phyloP scores from a whole-genome alignment of 2,888 invertebrate genomes.

The Orthosia gothica region DNA sequence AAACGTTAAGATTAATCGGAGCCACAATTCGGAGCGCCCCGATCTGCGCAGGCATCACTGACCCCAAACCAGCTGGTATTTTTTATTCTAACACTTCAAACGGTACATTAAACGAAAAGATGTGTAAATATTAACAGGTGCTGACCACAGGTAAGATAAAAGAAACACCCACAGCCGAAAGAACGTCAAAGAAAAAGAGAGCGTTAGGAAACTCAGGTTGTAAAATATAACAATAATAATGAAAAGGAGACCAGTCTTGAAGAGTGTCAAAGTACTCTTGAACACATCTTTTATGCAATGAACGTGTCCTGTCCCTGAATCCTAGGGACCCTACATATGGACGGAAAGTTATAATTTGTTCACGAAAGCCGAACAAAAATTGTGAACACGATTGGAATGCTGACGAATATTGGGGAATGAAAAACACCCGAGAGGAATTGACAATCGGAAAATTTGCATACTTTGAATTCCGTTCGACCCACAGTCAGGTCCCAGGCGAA shows the following conservation, averaged over 20 bases:
- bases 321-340: slow-evolving; percentile 15
- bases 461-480: slow-evolving; percentile 50
- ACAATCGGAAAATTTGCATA: slow-evolving; percentile 63
- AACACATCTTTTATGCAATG: slow-evolving; percentile 45
- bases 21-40: slow-evolving; percentile 6
- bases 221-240: slow-evolving; percentile 43
- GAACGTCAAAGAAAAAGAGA: slow-evolving; percentile 29
- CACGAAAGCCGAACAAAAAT: slow-evolving; percentile 34
- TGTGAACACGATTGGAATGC: slow-evolving; percentile 52
- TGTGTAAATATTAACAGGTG: slow-evolving; percentile 65
- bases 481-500: slow-evolving; percentile 30
- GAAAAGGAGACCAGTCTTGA: slow-evolving; percentile 29
- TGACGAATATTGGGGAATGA: slow-evolving; percentile 55
- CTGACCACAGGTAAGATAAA: slow-evolving; percentile 16
- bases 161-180: slow-evolving; percentile 9
- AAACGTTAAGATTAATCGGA: slow-evolving; percentile 21
- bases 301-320: slow-evolving; percentile 19
- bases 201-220: slow-evolving; percentile 12
- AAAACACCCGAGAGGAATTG: slow-evolving; percentile 58
- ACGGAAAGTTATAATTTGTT: slow-evolving; percentile 37
- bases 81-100: slow-evolving; percentile 74
- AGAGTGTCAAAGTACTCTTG: slow-evolving; percentile 16
- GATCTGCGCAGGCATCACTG: slow-evolving; percentile 26
- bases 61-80: slow-evolving; percentile 62
- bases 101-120: slow-evolving; percentile 69